phyloP scores from a whole-genome alignment of 2,888 invertebrate species.

The Linnaemya vulpina region DNA sequence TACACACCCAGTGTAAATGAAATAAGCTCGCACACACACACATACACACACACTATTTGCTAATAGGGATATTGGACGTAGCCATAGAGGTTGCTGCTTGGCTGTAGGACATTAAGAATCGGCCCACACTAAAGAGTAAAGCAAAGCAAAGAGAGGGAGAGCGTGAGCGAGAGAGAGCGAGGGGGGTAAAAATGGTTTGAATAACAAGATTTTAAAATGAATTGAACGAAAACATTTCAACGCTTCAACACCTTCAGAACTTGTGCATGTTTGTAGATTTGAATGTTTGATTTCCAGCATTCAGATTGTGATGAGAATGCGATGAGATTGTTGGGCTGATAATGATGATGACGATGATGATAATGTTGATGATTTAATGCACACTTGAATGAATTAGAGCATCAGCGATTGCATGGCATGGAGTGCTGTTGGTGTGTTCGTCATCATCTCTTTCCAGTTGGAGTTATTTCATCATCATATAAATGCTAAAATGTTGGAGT shows the following conservation, averaged over 20 bases:
- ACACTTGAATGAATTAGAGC: conserved; percentile 69
- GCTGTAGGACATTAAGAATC: conserved; percentile 13
- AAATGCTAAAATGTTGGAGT: conserved; percentile 16
- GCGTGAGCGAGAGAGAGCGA: too few species aligned
- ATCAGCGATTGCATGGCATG: conserved; percentile 8
- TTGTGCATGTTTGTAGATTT: conserved; percentile 23
- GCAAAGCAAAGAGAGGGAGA: conserved; percentile 1
- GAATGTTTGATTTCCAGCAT: conserved; percentile 30
- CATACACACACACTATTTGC: conserved; percentile 9
- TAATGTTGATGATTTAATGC: conserved; percentile 60
- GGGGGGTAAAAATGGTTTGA: conserved; percentile 60
- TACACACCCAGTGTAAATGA: neutral
- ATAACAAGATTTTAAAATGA: conserved; percentile 70
- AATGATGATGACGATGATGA: conserved; percentile 1
- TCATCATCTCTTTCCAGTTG: conserved; percentile 7
- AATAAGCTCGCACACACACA: neutral
- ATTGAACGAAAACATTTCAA: conserved; percentile 71
- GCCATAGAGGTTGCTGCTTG: neutral
- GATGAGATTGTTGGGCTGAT: conserved; percentile 48
- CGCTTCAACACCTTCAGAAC: conserved; percentile 70
- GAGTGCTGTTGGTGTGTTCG: neutral
- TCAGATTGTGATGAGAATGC: conserved; percentile 52
- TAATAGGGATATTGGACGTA: conserved; percentile 54
- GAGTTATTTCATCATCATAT: conserved; percentile 10
- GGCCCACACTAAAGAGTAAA: neutral